phyloP scores from a whole-genome alignment of 53 echinoderm and acorn worm genomes.

The Patiria pectinifera region DNA sequence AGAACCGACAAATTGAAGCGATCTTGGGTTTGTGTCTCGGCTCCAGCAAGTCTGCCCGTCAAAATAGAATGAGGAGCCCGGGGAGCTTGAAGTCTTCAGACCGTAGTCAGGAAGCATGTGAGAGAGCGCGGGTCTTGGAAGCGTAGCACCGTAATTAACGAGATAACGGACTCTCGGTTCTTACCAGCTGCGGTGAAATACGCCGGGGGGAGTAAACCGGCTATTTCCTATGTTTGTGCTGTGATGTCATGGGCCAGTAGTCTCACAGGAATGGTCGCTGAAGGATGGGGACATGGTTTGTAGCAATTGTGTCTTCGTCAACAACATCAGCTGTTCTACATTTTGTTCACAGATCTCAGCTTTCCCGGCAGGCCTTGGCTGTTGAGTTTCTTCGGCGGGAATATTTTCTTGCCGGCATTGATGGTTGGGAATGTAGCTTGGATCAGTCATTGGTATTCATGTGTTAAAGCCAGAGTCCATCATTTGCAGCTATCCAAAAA shows the following conservation, averaged over 20 bases:
- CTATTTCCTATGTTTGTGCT: conserved; percentile 62
- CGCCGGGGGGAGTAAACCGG: conserved; percentile 32
- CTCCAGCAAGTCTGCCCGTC: conserved; percentile 48
- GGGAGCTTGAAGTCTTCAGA: conserved; percentile 14
- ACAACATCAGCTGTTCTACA: background rate
- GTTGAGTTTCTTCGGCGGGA: too few species aligned
- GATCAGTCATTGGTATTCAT: too few species aligned
- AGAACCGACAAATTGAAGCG: background rate
- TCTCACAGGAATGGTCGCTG: conserved; percentile 53
- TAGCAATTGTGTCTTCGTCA: conserved; percentile 6
- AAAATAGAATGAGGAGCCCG: conserved; percentile 1
- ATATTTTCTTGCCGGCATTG: too few species aligned
- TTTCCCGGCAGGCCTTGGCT: background rate
- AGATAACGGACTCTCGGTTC: conserved; percentile 40
- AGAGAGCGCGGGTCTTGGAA: conserved; percentile 18
- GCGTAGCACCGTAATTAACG: conserved; percentile 50
- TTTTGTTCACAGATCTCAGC: background rate
- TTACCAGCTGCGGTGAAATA: background rate
- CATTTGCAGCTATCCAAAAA: too few species aligned
- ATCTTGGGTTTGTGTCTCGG: conserved; percentile 18
- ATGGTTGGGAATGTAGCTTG: too few species aligned
- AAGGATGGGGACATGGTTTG: background rate
- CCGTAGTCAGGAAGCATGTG: conserved; percentile 37
- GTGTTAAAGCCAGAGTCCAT: too few species aligned
- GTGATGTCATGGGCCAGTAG: conserved; percentile 45